A percentile compares a stretch with the other conserved stretches of the same genome.
These are phyloP conservation scores for Hesperia comma DNA, from an alignment of 2,888 invertebrate genomes.

Conservation along the genomic window DNA sequence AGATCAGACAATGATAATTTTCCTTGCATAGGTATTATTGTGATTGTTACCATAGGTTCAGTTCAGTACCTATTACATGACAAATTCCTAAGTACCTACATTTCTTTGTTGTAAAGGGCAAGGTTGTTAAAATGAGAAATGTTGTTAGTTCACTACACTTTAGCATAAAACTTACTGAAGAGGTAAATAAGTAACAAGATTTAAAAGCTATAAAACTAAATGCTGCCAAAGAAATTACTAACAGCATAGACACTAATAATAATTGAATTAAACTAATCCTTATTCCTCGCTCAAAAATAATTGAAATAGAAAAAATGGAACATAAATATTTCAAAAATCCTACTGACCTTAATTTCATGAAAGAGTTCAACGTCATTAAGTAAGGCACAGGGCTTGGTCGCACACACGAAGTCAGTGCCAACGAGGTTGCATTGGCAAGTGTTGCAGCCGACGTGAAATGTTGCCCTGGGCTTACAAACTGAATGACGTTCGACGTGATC, in stretches of 20 bases:
- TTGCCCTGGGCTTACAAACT: slow-evolving; percentile 68
- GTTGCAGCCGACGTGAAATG: slow-evolving; percentile 75
- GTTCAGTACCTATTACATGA: not conserved
- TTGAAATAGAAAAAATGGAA: not conserved
- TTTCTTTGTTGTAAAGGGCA: no score
- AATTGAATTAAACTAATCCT: no score
- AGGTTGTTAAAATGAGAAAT: not conserved
- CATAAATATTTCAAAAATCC: not conserved
- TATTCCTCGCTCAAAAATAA: not conserved
- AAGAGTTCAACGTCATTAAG: slow-evolving; percentile 74
- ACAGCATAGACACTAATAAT: no score
- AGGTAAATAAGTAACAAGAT: no score
- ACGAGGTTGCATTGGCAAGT: slow-evolving; percentile 70
- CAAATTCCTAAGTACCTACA: not conserved
- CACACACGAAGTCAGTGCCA: slow-evolving; percentile 73
- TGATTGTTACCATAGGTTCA: not conserved
- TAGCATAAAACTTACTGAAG: not conserved
- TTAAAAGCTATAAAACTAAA: no score
- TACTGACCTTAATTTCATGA: slow-evolving; percentile 63
- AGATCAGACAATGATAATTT: not conserved
- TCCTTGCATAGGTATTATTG: not conserved
- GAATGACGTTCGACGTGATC: slow-evolving; percentile 70
- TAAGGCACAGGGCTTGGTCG: slow-evolving; percentile 74
- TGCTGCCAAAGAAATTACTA: no score
- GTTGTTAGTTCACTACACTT: no score